Evolutionary conservation across 1,140 invertebrate genomes (phyloP).

Genomic region (Colletes gigas): DNA sequence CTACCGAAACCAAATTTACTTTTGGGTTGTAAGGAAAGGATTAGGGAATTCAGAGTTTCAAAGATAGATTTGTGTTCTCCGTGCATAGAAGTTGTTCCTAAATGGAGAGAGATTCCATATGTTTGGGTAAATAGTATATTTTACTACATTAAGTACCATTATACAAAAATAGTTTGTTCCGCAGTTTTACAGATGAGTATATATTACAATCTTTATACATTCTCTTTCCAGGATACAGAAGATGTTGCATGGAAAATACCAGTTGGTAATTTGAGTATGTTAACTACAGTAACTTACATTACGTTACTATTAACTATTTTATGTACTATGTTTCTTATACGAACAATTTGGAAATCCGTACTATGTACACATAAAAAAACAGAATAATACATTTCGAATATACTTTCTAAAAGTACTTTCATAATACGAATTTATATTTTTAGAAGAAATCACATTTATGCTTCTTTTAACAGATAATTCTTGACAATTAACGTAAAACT

Average conservation of each 20-base stretch:
- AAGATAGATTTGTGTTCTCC: slow-evolving; percentile 70
- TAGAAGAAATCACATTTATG: not conserved
- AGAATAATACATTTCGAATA: slow-evolving; percentile 35
- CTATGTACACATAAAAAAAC: slow-evolving; percentile 26
- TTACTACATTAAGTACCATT: not conserved
- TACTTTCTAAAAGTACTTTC: slow-evolving; percentile 2
- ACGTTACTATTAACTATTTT: slow-evolving; percentile 63
- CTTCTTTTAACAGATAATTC: slow-evolving; percentile 1
- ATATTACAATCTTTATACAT: not conserved
- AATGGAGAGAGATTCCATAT: slow-evolving; percentile 74
- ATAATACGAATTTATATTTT: not conserved
- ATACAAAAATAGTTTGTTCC: not conserved
- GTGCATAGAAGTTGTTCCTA: slow-evolving; percentile 62
- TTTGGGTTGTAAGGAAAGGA: slow-evolving; percentile 72
- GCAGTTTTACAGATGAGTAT: not conserved
- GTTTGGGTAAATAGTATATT: slow-evolving; percentile 60
- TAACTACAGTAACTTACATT: slow-evolving; percentile 48
- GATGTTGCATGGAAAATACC: slow-evolving; percentile 71
- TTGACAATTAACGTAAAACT: not conserved
- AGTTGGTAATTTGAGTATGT: slow-evolving; percentile 65
- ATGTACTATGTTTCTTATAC: slow-evolving; percentile 58
- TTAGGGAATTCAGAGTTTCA: slow-evolving; percentile 69
- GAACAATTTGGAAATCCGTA: slow-evolving; percentile 48
- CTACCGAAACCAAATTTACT: slow-evolving; percentile 69
- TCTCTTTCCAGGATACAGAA: slow-evolving; percentile 10